A percentile compares a stretch with the other conserved stretches of the same genome.
Evolutionary conservation across 1,140 invertebrate genomes (phyloP).

Genomic region (Mamestra configurata): DNA sequence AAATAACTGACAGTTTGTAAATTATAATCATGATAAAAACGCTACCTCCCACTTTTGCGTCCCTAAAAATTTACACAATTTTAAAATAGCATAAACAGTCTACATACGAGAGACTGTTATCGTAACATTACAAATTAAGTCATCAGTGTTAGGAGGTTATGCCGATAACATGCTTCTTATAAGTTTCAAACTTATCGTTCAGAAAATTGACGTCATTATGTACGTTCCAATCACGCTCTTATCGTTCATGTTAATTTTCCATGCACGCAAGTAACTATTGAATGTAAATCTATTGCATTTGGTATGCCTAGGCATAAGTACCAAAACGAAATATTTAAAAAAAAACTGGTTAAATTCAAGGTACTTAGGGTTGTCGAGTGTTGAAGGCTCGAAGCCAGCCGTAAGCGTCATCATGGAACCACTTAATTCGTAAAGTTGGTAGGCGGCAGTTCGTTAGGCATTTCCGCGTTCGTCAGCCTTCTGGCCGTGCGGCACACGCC

Average conservation of each 20-base stretch:
- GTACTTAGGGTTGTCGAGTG: slow-evolving; percentile 25
- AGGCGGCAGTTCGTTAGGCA: slow-evolving; percentile 77
- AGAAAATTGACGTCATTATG: slow-evolving; percentile 42
- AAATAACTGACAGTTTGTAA: neutral
- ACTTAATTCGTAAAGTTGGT: slow-evolving; percentile 72
- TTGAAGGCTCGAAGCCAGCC: slow-evolving; percentile 27
- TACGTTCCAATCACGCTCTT: slow-evolving; percentile 21
- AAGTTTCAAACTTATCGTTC: slow-evolving; percentile 23
- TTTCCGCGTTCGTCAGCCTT: slow-evolving; percentile 82
- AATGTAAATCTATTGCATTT: slow-evolving; percentile 24
- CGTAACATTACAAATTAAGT: slow-evolving; percentile 32
- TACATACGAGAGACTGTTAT: slow-evolving; percentile 18
- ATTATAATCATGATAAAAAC: neutral
- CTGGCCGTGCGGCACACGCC: slow-evolving; percentile 69
- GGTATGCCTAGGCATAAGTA: neutral
- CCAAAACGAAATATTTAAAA: neutral
- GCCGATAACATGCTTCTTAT: slow-evolving; percentile 22
- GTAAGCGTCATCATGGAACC: slow-evolving; percentile 53
- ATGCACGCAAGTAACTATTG: slow-evolving; percentile 32
- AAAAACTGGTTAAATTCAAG: slow-evolving; percentile 28
- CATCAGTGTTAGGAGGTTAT: slow-evolving; percentile 38
- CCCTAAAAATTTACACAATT: neutral
- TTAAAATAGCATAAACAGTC: neutral
- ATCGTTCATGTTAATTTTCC: slow-evolving; percentile 25
- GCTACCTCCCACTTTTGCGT: neutral